Evolutionary conservation across 2,113 vertebrate species (phyloP).

Genomic region (Phainopepla nitens): DNA sequence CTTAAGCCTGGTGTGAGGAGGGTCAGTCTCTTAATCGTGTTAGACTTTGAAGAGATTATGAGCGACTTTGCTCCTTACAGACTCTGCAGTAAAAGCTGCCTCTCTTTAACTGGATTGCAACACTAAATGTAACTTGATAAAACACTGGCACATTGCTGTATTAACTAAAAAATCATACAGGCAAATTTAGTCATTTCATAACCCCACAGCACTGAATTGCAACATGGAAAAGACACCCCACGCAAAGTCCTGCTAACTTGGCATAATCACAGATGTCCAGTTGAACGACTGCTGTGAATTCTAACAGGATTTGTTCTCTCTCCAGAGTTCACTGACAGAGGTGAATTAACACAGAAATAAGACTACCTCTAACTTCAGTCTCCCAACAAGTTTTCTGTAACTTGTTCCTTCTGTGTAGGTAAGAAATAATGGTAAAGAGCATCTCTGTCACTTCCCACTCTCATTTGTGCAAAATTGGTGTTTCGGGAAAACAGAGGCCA

Average conservation of each 20-base stretch:
- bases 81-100: background rate
- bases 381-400: background rate
- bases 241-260: background rate
- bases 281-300: background rate
- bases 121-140: background rate
- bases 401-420: background rate
- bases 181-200: background rate
- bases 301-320: background rate
- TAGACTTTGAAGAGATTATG: slow-evolving; percentile 38
- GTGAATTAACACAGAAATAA: background rate
- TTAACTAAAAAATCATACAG: background rate
- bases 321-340: background rate
- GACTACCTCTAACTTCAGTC: background rate
- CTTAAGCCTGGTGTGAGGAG: slow-evolving; percentile 25
- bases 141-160: background rate
- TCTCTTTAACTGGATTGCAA: background rate
- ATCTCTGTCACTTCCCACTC: background rate
- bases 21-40: slow-evolving; percentile 28
- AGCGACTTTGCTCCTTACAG: background rate
- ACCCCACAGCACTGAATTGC: background rate
- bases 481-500: background rate
- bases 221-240: background rate
- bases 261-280: background rate
- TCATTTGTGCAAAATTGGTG: background rate
- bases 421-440: background rate